phyloP scores from a whole-genome alignment of 2,888 invertebrate species.

The Epinotia ramella region DNA sequence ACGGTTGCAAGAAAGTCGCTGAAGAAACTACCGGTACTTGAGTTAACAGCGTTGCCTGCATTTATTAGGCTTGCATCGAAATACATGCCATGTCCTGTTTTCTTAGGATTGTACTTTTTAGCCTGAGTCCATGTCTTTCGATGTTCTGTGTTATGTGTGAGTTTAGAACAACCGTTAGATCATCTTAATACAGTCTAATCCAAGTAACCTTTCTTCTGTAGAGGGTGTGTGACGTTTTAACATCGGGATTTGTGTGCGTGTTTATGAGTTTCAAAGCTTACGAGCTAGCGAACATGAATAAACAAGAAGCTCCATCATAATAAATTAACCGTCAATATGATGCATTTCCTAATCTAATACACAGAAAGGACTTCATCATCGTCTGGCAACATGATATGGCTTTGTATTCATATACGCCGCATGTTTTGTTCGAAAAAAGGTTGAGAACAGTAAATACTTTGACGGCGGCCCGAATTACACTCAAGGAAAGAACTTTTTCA shows the following conservation, averaged over 20 bases:
- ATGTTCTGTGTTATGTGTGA: conserved; percentile 11
- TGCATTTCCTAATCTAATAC: background rate
- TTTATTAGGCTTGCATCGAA: background rate
- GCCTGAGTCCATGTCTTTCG: conserved; percentile 4
- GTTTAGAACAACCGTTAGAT: conserved; percentile 4
- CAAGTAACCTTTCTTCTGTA: background rate
- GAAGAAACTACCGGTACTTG: conserved; percentile 59
- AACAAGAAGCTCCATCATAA: background rate
- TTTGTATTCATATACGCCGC: background rate
- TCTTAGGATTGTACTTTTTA: background rate
- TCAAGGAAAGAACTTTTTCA: background rate
- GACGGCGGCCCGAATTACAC: background rate
- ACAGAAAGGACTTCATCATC: background rate
- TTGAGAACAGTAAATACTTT: background rate
- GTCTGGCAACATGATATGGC: background rate
- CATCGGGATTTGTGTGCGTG: background rate
- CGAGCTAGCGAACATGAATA: no score
- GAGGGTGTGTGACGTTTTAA: conserved; percentile 7
- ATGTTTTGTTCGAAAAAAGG: no score
- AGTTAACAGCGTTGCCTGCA: conserved; percentile 18
- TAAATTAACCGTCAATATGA: background rate
- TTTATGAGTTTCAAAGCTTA: background rate
- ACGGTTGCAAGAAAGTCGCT: conserved; percentile 51
- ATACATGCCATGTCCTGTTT: background rate
- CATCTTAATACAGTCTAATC: conserved; percentile 3